phyloP scores from a whole-genome alignment of 1,140 invertebrate genomes.

The Cydia fagiglandana region DNA sequence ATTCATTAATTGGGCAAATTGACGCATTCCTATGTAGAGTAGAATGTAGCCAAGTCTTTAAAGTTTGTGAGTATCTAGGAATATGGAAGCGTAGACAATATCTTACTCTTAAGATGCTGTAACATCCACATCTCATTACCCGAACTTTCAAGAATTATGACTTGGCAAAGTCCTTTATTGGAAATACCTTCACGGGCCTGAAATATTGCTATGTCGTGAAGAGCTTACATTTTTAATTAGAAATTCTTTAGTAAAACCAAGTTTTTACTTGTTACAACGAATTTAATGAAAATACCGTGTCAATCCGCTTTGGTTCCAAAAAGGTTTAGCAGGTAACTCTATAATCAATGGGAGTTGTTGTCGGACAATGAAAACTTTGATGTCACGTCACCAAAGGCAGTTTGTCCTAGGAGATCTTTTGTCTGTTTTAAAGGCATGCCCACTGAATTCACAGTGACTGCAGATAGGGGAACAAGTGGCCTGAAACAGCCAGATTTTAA shows the following conservation, averaged over 20 bases:
- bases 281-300: conserved; percentile 71
- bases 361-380: not conserved
- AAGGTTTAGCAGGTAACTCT: not conserved
- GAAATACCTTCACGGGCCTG: conserved; percentile 77
- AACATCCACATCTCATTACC: conserved; percentile 78
- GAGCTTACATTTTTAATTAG: conserved; percentile 78
- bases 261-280: conserved; percentile 72
- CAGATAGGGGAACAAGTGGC: not conserved
- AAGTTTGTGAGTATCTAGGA: not conserved
- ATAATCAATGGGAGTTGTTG: conserved; percentile 34
- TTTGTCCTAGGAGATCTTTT: not conserved
- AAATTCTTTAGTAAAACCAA: conserved; percentile 77
- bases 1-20: not conserved
- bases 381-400: not conserved
- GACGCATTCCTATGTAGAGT: not conserved
- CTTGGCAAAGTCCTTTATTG: conserved; percentile 79
- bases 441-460: not conserved
- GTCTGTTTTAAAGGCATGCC: not conserved
- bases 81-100: not conserved
- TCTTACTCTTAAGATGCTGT: conserved; percentile 70
- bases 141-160: conserved; percentile 79
- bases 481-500: not conserved
- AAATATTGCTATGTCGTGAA: conserved; percentile 79
- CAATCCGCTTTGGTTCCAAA: conserved; percentile 42
- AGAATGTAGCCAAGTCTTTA: not conserved